These are phyloP conservation scores for Pogonus chalceus DNA, from an alignment of 1,140 invertebrate genomes.

Conservation along the genomic window DNA sequence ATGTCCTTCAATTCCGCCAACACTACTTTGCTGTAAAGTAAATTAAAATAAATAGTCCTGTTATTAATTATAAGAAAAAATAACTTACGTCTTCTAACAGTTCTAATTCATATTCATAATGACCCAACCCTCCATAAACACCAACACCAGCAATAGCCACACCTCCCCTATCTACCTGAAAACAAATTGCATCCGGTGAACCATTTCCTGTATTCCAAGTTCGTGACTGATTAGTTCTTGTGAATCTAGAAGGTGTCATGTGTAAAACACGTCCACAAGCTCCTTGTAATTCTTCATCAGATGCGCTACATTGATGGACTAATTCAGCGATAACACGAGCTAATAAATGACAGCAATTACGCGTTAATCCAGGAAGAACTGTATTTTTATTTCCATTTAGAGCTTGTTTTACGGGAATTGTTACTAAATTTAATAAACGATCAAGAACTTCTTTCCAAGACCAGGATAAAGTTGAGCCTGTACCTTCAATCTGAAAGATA, in stretches of 20 bases:
- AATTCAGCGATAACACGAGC: constrained; percentile 82
- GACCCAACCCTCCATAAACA: constrained; percentile 79
- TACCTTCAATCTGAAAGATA: constrained; percentile 40
- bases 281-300: constrained; percentile 52
- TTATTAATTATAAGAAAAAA: neutral
- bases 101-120: constrained; percentile 86
- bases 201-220: constrained; percentile 97
- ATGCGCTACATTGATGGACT: constrained; percentile 62
- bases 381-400: constrained; percentile 47
- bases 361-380: constrained; percentile 54
- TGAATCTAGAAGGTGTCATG: constrained; percentile 81
- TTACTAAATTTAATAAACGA: constrained; percentile 67
- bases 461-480: constrained; percentile 45
- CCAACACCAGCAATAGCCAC: constrained; percentile 81
- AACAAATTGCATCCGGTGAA: constrained; percentile 92
- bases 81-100: constrained; percentile 64
- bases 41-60: constrained; percentile 20
- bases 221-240: constrained; percentile 73
- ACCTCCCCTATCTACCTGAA: constrained; percentile 82
- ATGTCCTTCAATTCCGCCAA: constrained; percentile 34
- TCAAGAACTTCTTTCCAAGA: constrained; percentile 79
- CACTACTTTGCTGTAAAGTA: constrained; percentile 23
- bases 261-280: constrained; percentile 60
- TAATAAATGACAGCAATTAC: constrained; percentile 77
- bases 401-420: constrained; percentile 56